phyloP scores from a whole-genome alignment of 2,888 invertebrate genomes.

The Cheilosia variabilis region DNA sequence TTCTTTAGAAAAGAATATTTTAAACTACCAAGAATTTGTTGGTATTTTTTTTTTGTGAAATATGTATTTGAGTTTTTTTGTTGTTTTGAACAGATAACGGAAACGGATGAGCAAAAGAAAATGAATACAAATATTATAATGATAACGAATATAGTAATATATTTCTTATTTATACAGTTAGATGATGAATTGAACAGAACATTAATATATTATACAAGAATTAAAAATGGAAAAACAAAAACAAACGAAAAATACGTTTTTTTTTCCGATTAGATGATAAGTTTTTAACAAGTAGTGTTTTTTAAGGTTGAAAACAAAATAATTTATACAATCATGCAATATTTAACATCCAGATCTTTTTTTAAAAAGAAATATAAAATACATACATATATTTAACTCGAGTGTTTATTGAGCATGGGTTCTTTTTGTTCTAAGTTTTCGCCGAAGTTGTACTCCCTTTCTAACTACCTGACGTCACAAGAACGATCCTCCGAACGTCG shows the following conservation, averaged over 20 bases:
- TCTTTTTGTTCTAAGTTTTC: too few species aligned
- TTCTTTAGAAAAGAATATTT: constrained; percentile 68
- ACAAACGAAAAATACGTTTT: neutral
- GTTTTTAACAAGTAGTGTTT: constrained; percentile 66
- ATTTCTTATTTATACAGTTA: constrained; percentile 69
- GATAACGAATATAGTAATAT: constrained; percentile 46
- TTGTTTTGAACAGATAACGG: neutral
- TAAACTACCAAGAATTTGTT: constrained; percentile 8
- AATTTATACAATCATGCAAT: constrained; percentile 74
- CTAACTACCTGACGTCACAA: too few species aligned
- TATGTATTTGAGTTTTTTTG: constrained; percentile 36
- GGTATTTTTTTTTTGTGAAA: neutral
- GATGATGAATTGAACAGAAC: constrained; percentile 53
- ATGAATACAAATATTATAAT: constrained; percentile 24
- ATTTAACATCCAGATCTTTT: constrained; percentile 63
- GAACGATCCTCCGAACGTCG: too few species aligned
- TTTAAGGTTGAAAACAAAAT: constrained; percentile 66
- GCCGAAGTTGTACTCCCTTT: too few species aligned
- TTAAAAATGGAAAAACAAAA: constrained; percentile 4
- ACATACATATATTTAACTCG: constrained; percentile 11
- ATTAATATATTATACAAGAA: constrained; percentile 66
- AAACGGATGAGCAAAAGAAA: constrained; percentile 27
- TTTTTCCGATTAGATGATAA: constrained; percentile 50
- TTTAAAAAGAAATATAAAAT: constrained; percentile 45
- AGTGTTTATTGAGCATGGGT: neutral